phyloP scores from a whole-genome alignment of 1,140 invertebrate species.

The Episyrphus balteatus region DNA sequence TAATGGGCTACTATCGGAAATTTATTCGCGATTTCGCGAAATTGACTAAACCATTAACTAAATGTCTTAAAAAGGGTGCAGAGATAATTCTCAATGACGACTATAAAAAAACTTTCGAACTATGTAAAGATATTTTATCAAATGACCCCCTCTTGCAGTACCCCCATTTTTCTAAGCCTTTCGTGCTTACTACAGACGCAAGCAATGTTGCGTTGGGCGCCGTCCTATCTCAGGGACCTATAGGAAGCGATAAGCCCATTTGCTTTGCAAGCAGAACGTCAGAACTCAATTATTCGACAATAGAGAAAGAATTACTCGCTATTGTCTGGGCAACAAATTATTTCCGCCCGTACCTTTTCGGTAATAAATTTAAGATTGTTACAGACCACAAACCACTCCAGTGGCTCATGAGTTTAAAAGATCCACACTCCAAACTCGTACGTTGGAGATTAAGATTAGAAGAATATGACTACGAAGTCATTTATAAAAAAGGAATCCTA shows the following conservation, averaged over 20 bases:
- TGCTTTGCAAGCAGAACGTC: conserved; percentile 32
- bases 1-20: conserved; percentile 28
- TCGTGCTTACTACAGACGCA: conserved; percentile 12
- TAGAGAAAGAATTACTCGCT: conserved; percentile 28
- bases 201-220: conserved; percentile 9
- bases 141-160: conserved; percentile 10
- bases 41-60: conserved; percentile 20
- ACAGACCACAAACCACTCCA: conserved; percentile 8
- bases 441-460: conserved; percentile 15
- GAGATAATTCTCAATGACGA: conserved; percentile 3
- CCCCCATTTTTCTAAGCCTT: conserved; percentile 10
- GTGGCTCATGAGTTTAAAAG: conserved; percentile 35
- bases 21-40: conserved; percentile 28
- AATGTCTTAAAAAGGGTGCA: conserved; percentile 3
- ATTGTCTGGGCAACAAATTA: conserved; percentile 35
- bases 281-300: conserved; percentile 23
- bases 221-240: conserved; percentile 6
- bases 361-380: conserved; percentile 16
- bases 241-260: conserved; percentile 18
- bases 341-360: conserved; percentile 35
- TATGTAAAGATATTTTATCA: conserved; percentile 2
- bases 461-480: conserved; percentile 29
- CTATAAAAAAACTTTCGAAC: conserved; percentile 7
- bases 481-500: conserved; percentile 30
- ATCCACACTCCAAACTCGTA: conserved; percentile 17